phyloP scores from a whole-genome alignment of 2,888 invertebrate species.

The Lysandra coridon region DNA sequence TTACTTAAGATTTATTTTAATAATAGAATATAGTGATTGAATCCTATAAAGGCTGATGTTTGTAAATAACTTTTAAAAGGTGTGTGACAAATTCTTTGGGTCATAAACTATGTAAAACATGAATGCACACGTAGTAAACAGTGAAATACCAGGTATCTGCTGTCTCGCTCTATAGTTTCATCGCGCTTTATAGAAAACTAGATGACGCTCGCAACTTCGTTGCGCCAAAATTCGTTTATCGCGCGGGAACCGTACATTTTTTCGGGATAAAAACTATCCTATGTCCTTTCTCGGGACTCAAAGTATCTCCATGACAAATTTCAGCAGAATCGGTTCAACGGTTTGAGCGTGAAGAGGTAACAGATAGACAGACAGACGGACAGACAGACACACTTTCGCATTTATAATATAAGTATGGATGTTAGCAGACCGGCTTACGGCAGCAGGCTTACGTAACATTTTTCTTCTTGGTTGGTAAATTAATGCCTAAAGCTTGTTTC shows the following conservation, averaged over 20 bases:
- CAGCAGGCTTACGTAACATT: background rate
- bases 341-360: too few relatives aligned
- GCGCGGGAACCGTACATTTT: too few relatives aligned
- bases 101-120: background rate
- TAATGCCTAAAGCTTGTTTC: background rate
- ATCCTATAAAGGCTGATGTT: slow-evolving; percentile 20
- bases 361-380: too few relatives aligned
- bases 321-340: too few relatives aligned
- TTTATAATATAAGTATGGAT: too few relatives aligned
- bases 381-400: too few relatives aligned
- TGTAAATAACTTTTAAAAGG: slow-evolving; percentile 21
- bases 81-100: slow-evolving; percentile 16
- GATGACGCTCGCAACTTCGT: too few relatives aligned
- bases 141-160: background rate
- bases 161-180: background rate
- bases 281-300: too few relatives aligned
- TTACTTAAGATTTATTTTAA: background rate
- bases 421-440: background rate
- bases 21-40: slow-evolving; percentile 11
- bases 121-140: background rate
- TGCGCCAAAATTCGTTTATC: too few relatives aligned
- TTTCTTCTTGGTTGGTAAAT: background rate
- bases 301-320: too few relatives aligned
- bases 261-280: too few relatives aligned
- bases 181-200: background rate